Base-by-base conservation (phyloP, 2,113 vertebrate genomes). In the Porphyrio hochstetteri region DNA sequence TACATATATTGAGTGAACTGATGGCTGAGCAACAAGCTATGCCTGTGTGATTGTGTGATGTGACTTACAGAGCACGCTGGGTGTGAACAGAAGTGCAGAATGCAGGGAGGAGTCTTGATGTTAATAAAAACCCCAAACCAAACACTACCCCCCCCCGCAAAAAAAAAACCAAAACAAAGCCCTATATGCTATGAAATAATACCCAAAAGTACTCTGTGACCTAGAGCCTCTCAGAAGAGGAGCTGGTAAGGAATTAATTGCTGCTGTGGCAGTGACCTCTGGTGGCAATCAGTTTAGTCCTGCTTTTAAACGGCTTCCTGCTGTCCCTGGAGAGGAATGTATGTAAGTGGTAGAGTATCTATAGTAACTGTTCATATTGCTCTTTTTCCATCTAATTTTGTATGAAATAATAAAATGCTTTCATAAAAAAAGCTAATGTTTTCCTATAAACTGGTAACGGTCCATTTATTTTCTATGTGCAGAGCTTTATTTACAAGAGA, bases 401-500 rank as follows among this genome's bases (percentile, higher is more conserved):
- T 82, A 25, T 0, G 0, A 77, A 56, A 86, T 94, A 7, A 42
- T 93, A 36, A 94, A 70, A 55, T 59, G 55, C 11, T 59, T 77
- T 90, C 25, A 53, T 79, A 3, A 69, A n/a, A 85, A 85, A 61
- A 36, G 14, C 6, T 57, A 15, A 82, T 48, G 28, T 64, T 53
- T 88, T 52, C 3, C 4, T 71, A 60, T 89, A 42, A 88, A 55
- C 57, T 74, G 77, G 27, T 98, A 92, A 97, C 23, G 60, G 16
- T 53, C 21, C 95, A 3, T 95, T 95, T 88, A 92, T 95, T 97
- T 91, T 97, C 93, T 91, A 33, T 86, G 72, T 92, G 52, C 98
- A 99, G 99, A 99, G 96, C 98, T 99, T 85, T 99, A 99, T 98
- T 98, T 99, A 97, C 99, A 99, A 98, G 99, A 99, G 98, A 99